phyloP scores from a whole-genome alignment of 1,140 invertebrate genomes.

The Drosophila pachea region DNA sequence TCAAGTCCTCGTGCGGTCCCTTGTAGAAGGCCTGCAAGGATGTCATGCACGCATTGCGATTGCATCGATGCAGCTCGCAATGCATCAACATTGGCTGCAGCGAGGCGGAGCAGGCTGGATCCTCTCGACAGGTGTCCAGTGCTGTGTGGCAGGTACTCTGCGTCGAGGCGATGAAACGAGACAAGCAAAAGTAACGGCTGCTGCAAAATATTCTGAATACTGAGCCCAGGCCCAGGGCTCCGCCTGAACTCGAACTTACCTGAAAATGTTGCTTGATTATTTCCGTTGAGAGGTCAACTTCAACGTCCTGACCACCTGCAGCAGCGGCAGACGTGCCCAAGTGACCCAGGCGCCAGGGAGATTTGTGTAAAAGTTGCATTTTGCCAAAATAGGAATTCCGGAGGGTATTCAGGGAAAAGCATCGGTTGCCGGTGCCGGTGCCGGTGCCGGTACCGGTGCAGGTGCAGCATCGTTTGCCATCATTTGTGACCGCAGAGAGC shows the following conservation, averaged over 20 bases:
- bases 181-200: conserved; percentile 15
- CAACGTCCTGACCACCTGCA: conserved; percentile 78
- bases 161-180: conserved; percentile 21
- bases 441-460: too few species aligned
- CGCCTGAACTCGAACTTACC: conserved; percentile 54
- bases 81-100: conserved; percentile 89
- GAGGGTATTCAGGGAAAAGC: conserved; percentile 29
- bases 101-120: conserved; percentile 86
- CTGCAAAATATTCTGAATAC: conserved; percentile 47
- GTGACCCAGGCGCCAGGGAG: conserved; percentile 39
- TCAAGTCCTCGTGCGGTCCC: conserved; percentile 87
- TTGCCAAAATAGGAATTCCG: conserved; percentile 30
- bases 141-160: conserved; percentile 88
- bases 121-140: conserved; percentile 86
- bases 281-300: conserved; percentile 78
- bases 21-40: conserved; percentile 92
- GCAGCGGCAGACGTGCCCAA: conserved; percentile 68
- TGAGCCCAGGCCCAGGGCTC: background rate
- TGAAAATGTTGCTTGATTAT: conserved; percentile 79
- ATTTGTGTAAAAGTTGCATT: conserved; percentile 43
- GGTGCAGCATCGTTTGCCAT: conserved; percentile 30
- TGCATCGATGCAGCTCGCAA: conserved; percentile 88
- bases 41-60: conserved; percentile 91
- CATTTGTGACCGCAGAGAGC: conserved; percentile 34
- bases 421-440: too few species aligned